These are phyloP conservation scores for Lobophora halterata DNA, from an alignment of 2,888 invertebrate genomes.

Conservation along the genomic window DNA sequence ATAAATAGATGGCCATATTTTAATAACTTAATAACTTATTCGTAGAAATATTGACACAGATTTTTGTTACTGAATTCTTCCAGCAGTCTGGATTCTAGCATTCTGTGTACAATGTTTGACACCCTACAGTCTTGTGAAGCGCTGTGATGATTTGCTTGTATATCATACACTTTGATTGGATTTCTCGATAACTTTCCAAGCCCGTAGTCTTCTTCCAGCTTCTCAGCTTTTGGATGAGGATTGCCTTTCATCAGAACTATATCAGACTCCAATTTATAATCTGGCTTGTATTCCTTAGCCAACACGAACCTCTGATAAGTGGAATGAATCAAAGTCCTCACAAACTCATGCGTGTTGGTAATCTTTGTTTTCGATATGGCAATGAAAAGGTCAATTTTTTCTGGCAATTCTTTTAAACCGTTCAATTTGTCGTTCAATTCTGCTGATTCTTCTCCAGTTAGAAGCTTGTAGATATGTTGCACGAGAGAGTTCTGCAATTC, in stretches of 20 bases:
- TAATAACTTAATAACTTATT: too few relatives aligned
- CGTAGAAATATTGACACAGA: too few relatives aligned
- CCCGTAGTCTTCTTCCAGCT: constrained; percentile 36
- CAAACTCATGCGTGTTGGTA: constrained; percentile 31
- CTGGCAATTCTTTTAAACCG: constrained; percentile 26
- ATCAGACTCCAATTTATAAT: constrained; percentile 37
- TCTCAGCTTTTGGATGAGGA: constrained; percentile 31
- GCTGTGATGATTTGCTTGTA: constrained; percentile 34
- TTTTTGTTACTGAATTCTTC: too few relatives aligned
- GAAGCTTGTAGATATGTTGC: constrained; percentile 33
- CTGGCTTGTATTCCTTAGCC: constrained; percentile 34
- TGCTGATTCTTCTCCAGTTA: constrained; percentile 27
- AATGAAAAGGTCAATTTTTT: constrained; percentile 32
- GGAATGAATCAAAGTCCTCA: constrained; percentile 26
- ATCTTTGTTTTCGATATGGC: constrained; percentile 22
- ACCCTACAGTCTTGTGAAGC: constrained; percentile 35
- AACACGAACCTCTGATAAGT: constrained; percentile 36
- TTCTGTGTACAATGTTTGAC: too few relatives aligned
- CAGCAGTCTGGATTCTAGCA: too few relatives aligned
- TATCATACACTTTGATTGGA: constrained; percentile 33
- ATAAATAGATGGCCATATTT: too few relatives aligned
- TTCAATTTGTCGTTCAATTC: constrained; percentile 28
- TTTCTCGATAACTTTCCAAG: constrained; percentile 35
- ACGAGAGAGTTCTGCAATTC: constrained; percentile 39
- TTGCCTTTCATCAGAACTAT: constrained; percentile 39